Conservation (phyloP, 2,888 invertebrate species). For the Strigamia transsilvanica region DNA sequence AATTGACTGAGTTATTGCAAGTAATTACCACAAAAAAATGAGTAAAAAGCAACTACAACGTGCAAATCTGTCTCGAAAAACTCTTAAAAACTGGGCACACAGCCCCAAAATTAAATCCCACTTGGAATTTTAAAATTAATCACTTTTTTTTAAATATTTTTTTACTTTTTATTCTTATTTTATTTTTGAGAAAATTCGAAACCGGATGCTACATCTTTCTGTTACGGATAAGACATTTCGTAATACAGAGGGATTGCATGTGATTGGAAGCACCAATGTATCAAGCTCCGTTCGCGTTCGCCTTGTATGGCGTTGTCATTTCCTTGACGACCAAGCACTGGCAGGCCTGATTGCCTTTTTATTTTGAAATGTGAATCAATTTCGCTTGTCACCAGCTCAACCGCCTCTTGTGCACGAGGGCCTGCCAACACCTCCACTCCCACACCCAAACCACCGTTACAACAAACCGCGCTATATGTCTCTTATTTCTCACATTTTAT, state of each 20-base stretch:
- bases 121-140: background rate
- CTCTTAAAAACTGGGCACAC: background rate
- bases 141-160: background rate
- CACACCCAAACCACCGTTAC: background rate
- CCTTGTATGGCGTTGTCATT: conserved; percentile 51
- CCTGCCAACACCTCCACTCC: conserved; percentile 29
- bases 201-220: conserved; percentile 12
- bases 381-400: conserved; percentile 52
- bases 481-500: background rate
- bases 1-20: conserved; percentile 16
- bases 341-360: conserved; percentile 53
- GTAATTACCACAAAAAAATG: conserved; percentile 16
- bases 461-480: background rate
- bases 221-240: conserved; percentile 36
- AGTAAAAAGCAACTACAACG: background rate
- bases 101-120: background rate
- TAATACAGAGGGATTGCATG: conserved; percentile 15
- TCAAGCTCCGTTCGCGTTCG: conserved; percentile 49
- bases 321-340: conserved; percentile 50
- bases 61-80: background rate
- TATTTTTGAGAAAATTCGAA: conserved; percentile 10
- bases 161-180: background rate
- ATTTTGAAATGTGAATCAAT: conserved; percentile 54
- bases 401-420: conserved; percentile 37
- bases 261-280: conserved; percentile 39